These are phyloP conservation scores for Mystacornis crossleyi DNA, from an alignment of 2,113 vertebrate species.

Conservation along the genomic window DNA sequence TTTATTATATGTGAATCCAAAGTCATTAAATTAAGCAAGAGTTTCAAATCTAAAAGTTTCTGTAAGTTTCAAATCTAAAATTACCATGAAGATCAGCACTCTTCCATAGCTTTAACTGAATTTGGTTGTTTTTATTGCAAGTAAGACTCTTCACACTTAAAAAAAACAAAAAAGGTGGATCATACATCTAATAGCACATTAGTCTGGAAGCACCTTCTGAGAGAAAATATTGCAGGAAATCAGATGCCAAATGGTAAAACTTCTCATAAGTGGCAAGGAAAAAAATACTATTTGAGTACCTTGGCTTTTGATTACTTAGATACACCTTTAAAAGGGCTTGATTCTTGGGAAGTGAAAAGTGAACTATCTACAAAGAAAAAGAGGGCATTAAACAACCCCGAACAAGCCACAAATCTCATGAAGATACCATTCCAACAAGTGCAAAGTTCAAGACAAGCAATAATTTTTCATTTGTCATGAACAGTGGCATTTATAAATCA, in stretches of 20 bases:
- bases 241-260: background rate
- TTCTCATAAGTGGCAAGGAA: background rate
- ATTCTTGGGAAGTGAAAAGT: background rate
- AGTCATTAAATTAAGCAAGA: background rate
- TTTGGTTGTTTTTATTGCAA: background rate
- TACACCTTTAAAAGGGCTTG: background rate
- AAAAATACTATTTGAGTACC: background rate
- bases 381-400: accelerated
- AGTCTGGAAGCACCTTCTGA: background rate
- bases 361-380: background rate
- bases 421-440: background rate
- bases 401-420: background rate
- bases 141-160: background rate
- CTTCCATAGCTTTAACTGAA: background rate
- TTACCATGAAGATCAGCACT: background rate
- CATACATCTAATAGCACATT: background rate
- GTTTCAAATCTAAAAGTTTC: background rate
- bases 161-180: background rate
- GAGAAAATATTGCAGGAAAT: background rate
- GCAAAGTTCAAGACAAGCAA: background rate
- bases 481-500: background rate
- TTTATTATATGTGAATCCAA: background rate
- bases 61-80: background rate
- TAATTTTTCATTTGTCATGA: background rate
- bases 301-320: background rate